Base-by-base conservation (phyloP, 2,888 invertebrate species). In the Himalopsyche japonica region DNA sequence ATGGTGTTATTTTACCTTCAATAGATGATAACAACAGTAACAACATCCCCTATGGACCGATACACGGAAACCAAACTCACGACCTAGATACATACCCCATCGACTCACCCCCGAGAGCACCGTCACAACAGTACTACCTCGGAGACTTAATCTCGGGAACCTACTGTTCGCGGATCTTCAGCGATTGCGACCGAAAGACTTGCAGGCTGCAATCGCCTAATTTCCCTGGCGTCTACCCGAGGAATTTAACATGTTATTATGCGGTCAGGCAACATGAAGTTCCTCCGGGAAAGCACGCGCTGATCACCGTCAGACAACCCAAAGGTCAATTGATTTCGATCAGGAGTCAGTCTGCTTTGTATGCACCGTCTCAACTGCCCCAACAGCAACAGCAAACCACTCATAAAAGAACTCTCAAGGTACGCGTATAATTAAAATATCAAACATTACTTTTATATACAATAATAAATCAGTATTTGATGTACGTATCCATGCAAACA, bases 171-270 rank as follows among this genome's bases (percentile, higher is more conserved):
- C 94, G 97, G 88, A 97, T 97, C 91, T 97, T 97, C 93, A 97
- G 96, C 91, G 97, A 97, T 92, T 98, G 98, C 91, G 97, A 97
- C 93, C 95, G 95, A 91, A 96, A 96, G 92, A 94, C 95, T 88
- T 98, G 98, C 92, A 95, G 97, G 89, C 93, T 98, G 89, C 98
- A 98, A 91, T 97, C 97, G 79, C 97, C 98, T 79, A 97, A 97
- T 93, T 98, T 96, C 91, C 98, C 98, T 37, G 98, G 97, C 88
- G 95, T 98, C 88, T 98, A 98, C 91, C 98, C 98, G 4, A 94
- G 98, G 88, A 98, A 98, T 91, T 94, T 98, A 89, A 97, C 98
- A 86, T 98, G 98, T 90, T 97, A 98, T 92, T 98, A 97, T 90
- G 97, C 98, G 76, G 96, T 98, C 84, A 92, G 96, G 87, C 95